A percentile compares a stretch with the other conserved stretches of the same genome.
These are phyloP conservation scores for Lasiommata megera DNA, from an alignment of 2,888 invertebrate genomes.

Conservation along the genomic window DNA sequence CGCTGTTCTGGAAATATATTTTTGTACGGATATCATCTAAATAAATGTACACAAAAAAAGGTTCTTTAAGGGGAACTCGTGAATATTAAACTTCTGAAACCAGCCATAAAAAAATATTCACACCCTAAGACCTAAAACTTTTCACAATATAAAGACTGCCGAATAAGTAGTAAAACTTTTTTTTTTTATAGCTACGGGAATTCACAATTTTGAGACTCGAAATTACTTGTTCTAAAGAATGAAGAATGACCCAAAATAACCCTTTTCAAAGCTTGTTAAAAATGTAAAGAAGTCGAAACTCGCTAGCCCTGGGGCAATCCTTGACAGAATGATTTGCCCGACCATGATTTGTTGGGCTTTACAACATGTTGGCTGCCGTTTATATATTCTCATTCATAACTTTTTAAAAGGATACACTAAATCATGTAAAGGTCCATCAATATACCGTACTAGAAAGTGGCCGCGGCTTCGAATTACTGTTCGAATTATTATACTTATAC, in stretches of 20 bases:
- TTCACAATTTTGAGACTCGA: neutral
- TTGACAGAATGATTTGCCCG: conserved; percentile 39
- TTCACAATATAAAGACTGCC: neutral
- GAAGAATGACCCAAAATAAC: conserved; percentile 38
- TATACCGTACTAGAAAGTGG: too few species aligned
- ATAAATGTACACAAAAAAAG: too few species aligned
- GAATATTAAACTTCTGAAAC: neutral
- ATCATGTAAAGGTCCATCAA: neutral
- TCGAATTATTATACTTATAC: too few species aligned
- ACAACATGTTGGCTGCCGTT: conserved; percentile 24
- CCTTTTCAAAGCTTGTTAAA: conserved; percentile 31
- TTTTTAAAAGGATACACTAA: neutral
- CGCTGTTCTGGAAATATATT: too few species aligned
- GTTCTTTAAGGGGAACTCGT: neutral
- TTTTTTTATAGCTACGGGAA: neutral
- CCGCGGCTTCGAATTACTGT: too few species aligned
- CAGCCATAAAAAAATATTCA: neutral
- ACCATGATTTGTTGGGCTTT: conserved; percentile 40
- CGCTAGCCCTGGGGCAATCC: conserved; percentile 29
- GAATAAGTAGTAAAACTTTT: neutral
- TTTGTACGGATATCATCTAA: too few species aligned
- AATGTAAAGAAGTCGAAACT: conserved; percentile 29
- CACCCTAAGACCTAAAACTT: neutral
- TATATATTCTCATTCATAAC: conserved; percentile 24
- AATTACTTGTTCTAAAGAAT: conserved; percentile 29